phyloP scores from a whole-genome alignment of 2,113 vertebrate species.

The Herpetotheres cachinnans region DNA sequence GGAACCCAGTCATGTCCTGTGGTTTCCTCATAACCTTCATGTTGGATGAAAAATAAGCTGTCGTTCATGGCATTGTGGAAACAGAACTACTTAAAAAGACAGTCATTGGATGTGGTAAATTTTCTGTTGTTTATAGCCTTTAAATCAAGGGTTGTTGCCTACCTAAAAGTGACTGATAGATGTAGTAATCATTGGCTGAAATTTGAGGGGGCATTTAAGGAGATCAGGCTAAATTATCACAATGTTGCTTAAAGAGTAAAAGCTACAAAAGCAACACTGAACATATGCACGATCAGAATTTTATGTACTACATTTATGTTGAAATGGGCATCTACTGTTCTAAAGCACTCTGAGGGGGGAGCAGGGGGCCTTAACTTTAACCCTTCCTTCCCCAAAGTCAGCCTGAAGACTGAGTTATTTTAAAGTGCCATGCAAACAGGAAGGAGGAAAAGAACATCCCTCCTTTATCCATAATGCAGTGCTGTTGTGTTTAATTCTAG shows the following conservation, averaged over 20 bases:
- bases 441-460: neutral
- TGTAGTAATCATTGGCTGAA: neutral
- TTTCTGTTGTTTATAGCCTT: neutral
- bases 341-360: neutral
- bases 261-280: neutral
- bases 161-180: neutral
- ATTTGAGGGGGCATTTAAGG: neutral
- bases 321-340: neutral
- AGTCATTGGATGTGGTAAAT: neutral
- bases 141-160: neutral
- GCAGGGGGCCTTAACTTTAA: neutral
- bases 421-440: neutral
- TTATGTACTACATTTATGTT: neutral
- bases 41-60: slow-evolving; percentile 7
- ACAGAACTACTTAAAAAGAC: neutral
- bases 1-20: slow-evolving; percentile 19
- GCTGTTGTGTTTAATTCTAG: neutral
- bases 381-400: neutral
- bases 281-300: neutral
- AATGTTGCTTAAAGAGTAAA: neutral
- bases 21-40: slow-evolving; percentile 10
- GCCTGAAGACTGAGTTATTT: neutral
- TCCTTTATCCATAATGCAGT: neutral
- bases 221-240: neutral
- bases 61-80: neutral